Evolutionary conservation across 1,140 invertebrate species (phyloP), one percentile per base, ranked within the genome.

Genomic region (Eumeta japonica): DNA sequence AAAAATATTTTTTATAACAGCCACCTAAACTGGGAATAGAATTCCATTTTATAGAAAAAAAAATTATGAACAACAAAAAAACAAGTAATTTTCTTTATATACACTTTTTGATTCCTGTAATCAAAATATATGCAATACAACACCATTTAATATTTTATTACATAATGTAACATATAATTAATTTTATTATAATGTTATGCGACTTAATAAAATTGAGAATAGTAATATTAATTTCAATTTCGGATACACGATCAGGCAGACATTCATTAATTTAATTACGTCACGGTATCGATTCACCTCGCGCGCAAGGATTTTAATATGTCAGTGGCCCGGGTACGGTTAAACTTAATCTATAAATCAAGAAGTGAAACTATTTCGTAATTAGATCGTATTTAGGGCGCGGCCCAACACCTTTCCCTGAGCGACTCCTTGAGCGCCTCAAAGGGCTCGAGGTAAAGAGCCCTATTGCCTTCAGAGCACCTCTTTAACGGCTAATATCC

Each of bases 281-380:
- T 7, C 20, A 24, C 32, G 28, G 12, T 29, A 47, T 37, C 29
- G 39, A 41, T 41, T 38, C 15, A 28, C 19, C 39, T 39, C 34
- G 24, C 20, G 28, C 35, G 36, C 46, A 56, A 51, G 48, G 62
- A 63, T 65, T 68, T 62, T 66, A 70, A 66, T 62, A 62, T 64
- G 54, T 62, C 55, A 58, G 38, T 37, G 52, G 55, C 56, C 55
- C 9, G 28, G 13, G 7, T 12, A 5, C 39, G 43, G 51, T 48
- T 53, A 57, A 77, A 77, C 73, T 77, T 74, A 68, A 75, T 74
- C 72, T 76, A 77, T 77, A 77, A 77, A 77, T 77, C 75, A 77
- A 76, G 67, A 70, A 77, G 70, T 66, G 59, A 73, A 77, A 77
- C 75, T 77, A 77, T 77, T 77, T 72, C 62, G 72, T 75, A 77